A percentile compares a stretch with the other conserved stretches of the same genome.
phyloP scores from a whole-genome alignment of 2,113 vertebrate genomes.

The Trachemys scripta region DNA sequence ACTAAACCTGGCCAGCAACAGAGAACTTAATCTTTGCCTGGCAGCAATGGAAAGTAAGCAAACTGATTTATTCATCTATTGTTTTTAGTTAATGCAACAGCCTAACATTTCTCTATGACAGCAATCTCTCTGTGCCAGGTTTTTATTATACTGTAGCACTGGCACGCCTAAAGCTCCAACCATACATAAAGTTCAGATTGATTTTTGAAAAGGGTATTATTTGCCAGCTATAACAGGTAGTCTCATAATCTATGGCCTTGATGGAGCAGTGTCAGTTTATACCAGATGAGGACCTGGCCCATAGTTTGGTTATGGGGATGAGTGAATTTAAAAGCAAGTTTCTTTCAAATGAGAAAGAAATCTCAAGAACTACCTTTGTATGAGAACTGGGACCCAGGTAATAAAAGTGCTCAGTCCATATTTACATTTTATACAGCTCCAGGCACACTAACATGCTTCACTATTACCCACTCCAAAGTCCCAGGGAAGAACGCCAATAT shows the following conservation, averaged over 20 bases:
- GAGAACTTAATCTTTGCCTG: slow-evolving; percentile 61
- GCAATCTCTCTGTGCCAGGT: slow-evolving; percentile 47
- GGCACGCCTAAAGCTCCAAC: slow-evolving; percentile 38
- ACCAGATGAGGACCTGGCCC: not conserved
- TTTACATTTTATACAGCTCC: not conserved
- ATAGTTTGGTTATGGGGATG: not conserved
- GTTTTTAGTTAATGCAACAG: slow-evolving; percentile 72
- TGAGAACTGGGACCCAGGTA: not conserved
- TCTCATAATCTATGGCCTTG: slow-evolving; percentile 12
- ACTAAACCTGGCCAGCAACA: not conserved
- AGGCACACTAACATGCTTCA: not conserved
- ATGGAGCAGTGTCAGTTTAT: not conserved
- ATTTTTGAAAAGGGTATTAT: slow-evolving; percentile 49
- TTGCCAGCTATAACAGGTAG: slow-evolving; percentile 19
- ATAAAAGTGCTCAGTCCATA: not conserved
- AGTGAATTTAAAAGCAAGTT: not conserved
- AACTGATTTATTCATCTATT: slow-evolving; percentile 61
- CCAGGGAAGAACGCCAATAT: not conserved
- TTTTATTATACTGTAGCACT: slow-evolving; percentile 67
- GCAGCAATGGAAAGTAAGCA: slow-evolving; percentile 21
- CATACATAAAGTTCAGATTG: slow-evolving; percentile 50
- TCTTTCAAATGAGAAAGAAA: slow-evolving; percentile 6
- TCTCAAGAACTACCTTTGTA: not conserved
- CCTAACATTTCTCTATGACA: slow-evolving; percentile 62
- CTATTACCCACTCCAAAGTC: not conserved